Evolutionary conservation across 2,888 invertebrate genomes (phyloP), one percentile per base, ranked within the genome.

Genomic region (Choristoneura rosaceana): DNA sequence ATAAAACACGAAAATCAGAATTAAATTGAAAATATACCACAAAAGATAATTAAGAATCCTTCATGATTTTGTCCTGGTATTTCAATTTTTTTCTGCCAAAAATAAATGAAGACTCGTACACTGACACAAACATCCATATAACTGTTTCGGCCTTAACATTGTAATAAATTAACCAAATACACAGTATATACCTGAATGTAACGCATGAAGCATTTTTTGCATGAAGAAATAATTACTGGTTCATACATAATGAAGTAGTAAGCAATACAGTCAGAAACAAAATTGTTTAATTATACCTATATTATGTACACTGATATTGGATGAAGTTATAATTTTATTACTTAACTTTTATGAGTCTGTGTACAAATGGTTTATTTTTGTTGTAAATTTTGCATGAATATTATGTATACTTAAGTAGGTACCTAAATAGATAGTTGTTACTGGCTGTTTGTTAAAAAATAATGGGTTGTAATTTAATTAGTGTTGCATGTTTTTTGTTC

Each of bases 401-500:
- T 47, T 47, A 4, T 43, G 12, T 4, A 12, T 10, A 12, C 43
- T 43, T 43, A 4, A 43, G 38, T 43, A 12, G 12, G 3, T 41
- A 10, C 41, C 41, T 8, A 41, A 10, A 9, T 43, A 43, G 4
- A 4, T 43, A 43, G 43, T 25, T 47, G 33, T 47, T 33, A 4
- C 47, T 63, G 43, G 43, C 43, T 43, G 43, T 43, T 8, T 15
- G 15, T 38, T n/a, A 25, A 33, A 4, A 25, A 63, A n/a, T 1
- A 63, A 63, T 52, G 15, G 52, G 17, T 61, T 45, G 63, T 63
- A 33, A 5, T 38, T 50, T 1, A 64, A 33, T n/a, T 64, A 62
- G 5, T 62, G 17, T 67, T 58, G 78, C 78, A 79, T 79, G 78
- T 17, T 73, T 74, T 71, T 73, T 75, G 73, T 55, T 52, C 15